These are phyloP conservation scores for Thaumetopoea pityocampa DNA, from an alignment of 1,140 invertebrate genomes.

Conservation along the genomic window DNA sequence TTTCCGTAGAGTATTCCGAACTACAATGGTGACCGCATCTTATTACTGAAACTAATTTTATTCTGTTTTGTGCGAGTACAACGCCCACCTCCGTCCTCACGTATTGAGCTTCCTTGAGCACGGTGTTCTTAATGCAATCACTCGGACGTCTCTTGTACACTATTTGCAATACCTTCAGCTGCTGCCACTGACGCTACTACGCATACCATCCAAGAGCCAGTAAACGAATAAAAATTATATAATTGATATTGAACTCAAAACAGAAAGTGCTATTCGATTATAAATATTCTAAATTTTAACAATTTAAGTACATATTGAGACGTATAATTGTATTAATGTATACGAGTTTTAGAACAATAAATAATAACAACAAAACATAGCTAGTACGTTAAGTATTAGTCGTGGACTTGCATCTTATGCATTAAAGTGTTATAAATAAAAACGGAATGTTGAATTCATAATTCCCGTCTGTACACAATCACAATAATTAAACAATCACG, in stretches of 20 bases:
- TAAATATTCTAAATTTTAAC: conserved; percentile 21
- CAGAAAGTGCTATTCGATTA: conserved; percentile 29
- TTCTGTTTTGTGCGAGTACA: conserved; percentile 57
- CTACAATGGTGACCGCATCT: conserved; percentile 22
- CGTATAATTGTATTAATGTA: conserved; percentile 34
- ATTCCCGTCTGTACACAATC: conserved; percentile 65
- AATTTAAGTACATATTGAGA: conserved; percentile 58
- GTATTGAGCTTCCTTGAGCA: conserved; percentile 71
- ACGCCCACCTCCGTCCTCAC: conserved; percentile 33
- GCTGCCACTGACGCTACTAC: too few relatives aligned
- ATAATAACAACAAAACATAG: conserved; percentile 57
- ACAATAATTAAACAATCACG: conserved; percentile 66
- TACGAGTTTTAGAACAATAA: conserved; percentile 29
- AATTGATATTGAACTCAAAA: conserved; percentile 11
- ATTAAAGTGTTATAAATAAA: conserved; percentile 51
- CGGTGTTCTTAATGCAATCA: conserved; percentile 19
- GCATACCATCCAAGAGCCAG: too few relatives aligned
- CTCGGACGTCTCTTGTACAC: neutral
- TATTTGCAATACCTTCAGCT: conserved; percentile 2
- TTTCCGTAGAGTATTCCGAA: conserved; percentile 24
- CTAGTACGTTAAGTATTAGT: conserved; percentile 71
- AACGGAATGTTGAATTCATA: conserved; percentile 73
- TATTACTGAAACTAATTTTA: conserved; percentile 19
- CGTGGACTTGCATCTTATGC: conserved; percentile 74
- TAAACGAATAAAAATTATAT: too few relatives aligned